phyloP scores from a whole-genome alignment of 2,797 vertebrate species.

The Ispidina picta region DNA sequence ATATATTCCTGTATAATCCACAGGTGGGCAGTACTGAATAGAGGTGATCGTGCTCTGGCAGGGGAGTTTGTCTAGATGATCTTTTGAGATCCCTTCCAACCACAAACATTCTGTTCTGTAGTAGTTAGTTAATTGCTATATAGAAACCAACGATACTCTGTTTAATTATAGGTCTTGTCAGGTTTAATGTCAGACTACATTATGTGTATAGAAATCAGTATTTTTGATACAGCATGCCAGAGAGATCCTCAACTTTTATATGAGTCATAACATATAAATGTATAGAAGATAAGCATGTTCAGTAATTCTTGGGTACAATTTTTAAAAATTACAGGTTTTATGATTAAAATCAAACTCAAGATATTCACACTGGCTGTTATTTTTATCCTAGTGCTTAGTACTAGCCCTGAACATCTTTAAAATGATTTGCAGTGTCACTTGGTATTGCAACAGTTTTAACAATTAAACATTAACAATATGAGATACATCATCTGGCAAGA shows the following conservation, averaged over 20 bases:
- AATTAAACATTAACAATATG: too few relatives aligned
- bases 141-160: not conserved
- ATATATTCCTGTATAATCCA: not conserved
- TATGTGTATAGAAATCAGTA: rapidly evolving
- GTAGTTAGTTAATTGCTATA: not conserved
- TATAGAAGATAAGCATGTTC: not conserved
- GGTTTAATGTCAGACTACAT: not conserved
- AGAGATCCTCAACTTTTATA: not conserved
- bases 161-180: not conserved
- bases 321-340: not conserved
- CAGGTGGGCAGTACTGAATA: not conserved
- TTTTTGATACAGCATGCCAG: not conserved
- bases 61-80: too few relatives aligned
- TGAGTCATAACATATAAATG: not conserved
- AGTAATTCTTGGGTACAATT: not conserved
- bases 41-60: too few relatives aligned
- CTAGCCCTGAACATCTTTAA: not conserved
- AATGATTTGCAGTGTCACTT: not conserved
- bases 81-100: too few relatives aligned
- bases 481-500: not conserved
- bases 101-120: too few relatives aligned
- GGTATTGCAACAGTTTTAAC: not conserved
- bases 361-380: not conserved
- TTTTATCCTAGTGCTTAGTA: not conserved
- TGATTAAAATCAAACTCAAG: not conserved